Conservation (phyloP, 2,888 invertebrate species). For the Bellardia pandia region DNA sequence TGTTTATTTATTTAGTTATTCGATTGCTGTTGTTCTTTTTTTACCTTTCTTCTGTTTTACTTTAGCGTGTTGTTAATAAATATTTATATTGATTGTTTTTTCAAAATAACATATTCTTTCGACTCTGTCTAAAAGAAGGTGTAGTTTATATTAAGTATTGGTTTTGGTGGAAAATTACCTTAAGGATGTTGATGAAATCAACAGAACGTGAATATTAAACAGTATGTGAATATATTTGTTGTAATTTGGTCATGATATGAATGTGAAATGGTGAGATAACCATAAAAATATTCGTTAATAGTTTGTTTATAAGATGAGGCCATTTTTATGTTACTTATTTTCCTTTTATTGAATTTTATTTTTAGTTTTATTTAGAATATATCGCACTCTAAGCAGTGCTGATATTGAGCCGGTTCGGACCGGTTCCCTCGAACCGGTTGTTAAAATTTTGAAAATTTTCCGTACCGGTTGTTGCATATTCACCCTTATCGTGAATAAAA, state of each 20-base stretch:
- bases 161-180: background rate
- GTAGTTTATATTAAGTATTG: background rate
- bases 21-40: background rate
- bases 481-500: too few relatives aligned
- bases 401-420: too few relatives aligned
- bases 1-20: conserved; percentile 34
- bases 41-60: background rate
- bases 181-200: background rate
- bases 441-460: too few relatives aligned
- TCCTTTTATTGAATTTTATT: background rate
- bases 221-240: background rate
- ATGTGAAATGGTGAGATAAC: background rate
- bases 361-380: background rate
- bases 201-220: background rate
- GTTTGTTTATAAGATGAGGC: background rate
- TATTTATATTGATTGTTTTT: conserved; percentile 13
- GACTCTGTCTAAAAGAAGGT: background rate
- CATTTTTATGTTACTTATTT: background rate
- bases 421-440: too few relatives aligned
- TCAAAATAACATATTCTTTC: background rate
- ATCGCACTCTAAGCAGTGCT: too few relatives aligned
- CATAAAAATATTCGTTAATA: background rate
- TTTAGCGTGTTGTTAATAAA: conserved; percentile 21
- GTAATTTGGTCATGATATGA: background rate
- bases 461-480: too few relatives aligned